Evolutionary conservation across 2,888 invertebrate genomes (phyloP), one percentile per base, ranked within the genome.

Genomic region (Lasioglossum lativentre): DNA sequence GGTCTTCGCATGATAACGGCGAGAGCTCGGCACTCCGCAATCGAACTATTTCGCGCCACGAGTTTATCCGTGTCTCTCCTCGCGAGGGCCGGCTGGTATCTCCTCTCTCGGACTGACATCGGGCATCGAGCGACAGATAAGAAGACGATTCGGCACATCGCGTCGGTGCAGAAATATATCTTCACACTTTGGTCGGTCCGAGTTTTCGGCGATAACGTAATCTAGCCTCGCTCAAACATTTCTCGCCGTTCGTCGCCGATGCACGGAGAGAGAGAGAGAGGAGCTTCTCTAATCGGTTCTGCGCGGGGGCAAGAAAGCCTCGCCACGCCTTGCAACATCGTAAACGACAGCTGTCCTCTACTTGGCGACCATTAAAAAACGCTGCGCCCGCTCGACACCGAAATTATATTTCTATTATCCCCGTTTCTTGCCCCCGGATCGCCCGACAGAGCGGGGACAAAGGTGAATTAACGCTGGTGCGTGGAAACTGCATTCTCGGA

Each of bases 61-160:
- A 14, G 45, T 27, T 27, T 56, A 63, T 72, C 66, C n/a, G 16
- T 2, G 27, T 45, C 63, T 45, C 16, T 40, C 40, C n/a, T n/a
- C 68, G 52, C 16, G n/a, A 71, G 59, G 40, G 75, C 42, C 30
- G 56, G 45, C 16, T 14, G 71, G 30, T 75, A 80, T 80, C 47
- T 71, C 45, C 23, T 70, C 63, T 27, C 63, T 45, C 71, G 56
- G n/a, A 52, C 45, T 40, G 75, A 86, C 78, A 77, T 52, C 68
- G 85, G 42, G 83, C 68, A 71, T 66, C 83, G 45, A 47, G 27
- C 70, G 78, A 34, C 42, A 66, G 86, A 84, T 86, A 86, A 84
- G 76, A 42, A 14, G 14, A 12, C 34, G 68, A 68, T 76, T 76
- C 56, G 75, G 4, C 30, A n/a, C 30, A 23, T 30, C 68, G 68